phyloP scores from a whole-genome alignment of 2,888 invertebrate species.

The Cerastoderma edule region DNA sequence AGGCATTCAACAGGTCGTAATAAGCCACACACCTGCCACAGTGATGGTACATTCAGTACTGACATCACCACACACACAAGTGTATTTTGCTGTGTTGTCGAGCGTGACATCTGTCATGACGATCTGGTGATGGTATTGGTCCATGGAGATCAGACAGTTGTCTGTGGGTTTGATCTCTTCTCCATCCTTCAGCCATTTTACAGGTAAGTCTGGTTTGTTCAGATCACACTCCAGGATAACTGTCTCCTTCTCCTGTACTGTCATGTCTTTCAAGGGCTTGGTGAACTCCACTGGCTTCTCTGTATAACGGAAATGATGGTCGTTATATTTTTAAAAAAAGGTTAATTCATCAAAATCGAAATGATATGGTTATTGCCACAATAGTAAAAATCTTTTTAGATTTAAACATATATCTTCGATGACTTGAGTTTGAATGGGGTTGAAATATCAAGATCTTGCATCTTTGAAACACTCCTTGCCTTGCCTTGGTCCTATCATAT shows the following conservation, averaged over 20 bases:
- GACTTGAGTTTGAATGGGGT: too few relatives aligned
- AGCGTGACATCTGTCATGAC: conserved; percentile 71
- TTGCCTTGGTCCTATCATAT: too few relatives aligned
- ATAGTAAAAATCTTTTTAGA: too few relatives aligned
- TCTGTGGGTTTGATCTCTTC: conserved; percentile 72
- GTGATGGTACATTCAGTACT: conserved; percentile 85
- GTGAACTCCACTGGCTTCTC: conserved; percentile 76
- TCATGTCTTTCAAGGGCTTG: conserved; percentile 69
- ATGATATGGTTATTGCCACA: too few relatives aligned
- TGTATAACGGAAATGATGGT: conserved; percentile 40
- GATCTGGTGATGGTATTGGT: conserved; percentile 74
- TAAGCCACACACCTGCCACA: conserved; percentile 18
- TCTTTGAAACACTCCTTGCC: too few relatives aligned
- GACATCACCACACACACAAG: conserved; percentile 89
- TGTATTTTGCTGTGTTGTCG: conserved; percentile 82
- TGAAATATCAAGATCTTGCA: too few relatives aligned
- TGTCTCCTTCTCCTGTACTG: conserved; percentile 74
- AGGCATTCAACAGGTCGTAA: too few relatives aligned
- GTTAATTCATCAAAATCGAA: too few relatives aligned
- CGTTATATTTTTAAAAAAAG: too few relatives aligned
- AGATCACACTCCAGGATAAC: conserved; percentile 91
- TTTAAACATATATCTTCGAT: too few relatives aligned
- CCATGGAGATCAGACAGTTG: conserved; percentile 71
- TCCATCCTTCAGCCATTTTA: conserved; percentile 90
- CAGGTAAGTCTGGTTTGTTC: conserved; percentile 90